A percentile compares a stretch with the other conserved stretches of the same genome.
These are phyloP conservation scores for Exephanes ischioxanthus DNA, from an alignment of 2,888 invertebrate species.

Conservation along the genomic window DNA sequence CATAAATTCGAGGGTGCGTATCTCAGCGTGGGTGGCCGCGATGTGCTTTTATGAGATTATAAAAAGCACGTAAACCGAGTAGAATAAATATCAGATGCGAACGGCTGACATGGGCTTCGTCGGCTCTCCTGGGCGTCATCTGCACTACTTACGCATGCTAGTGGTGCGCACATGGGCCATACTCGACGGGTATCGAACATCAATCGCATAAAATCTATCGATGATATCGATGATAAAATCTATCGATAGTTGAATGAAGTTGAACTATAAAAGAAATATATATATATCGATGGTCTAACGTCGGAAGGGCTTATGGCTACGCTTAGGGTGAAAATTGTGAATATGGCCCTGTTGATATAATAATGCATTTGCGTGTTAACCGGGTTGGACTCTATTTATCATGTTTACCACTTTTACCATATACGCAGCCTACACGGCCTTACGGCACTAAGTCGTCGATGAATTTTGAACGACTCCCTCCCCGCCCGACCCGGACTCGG, in stretches of 20 bases:
- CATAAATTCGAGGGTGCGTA: slow-evolving; percentile 21
- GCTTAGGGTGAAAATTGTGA: too few species aligned
- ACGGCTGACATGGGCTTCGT: slow-evolving; percentile 30
- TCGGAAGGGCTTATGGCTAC: too few species aligned
- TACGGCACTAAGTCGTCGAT: too few species aligned
- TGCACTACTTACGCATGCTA: background rate
- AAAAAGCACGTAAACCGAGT: slow-evolving; percentile 21
- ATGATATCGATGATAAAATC: too few species aligned
- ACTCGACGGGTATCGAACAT: slow-evolving; percentile 6
- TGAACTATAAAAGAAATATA: background rate
- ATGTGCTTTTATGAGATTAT: slow-evolving; percentile 20
- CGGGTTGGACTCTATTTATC: too few species aligned
- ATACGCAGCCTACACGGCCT: too few species aligned
- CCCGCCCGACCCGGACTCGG: too few species aligned
- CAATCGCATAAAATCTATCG: slow-evolving; percentile 1
- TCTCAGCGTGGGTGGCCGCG: background rate
- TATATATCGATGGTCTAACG: too few species aligned
- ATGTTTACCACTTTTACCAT: too few species aligned
- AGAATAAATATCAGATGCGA: slow-evolving; percentile 28
- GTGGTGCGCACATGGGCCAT: background rate
- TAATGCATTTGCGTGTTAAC: too few species aligned
- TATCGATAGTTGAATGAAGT: background rate
- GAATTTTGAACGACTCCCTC: too few species aligned
- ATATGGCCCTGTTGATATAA: too few species aligned
- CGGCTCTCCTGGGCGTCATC: slow-evolving; percentile 3